phyloP scores from a whole-genome alignment of 2,113 vertebrate species.

The Felis chaus region DNA sequence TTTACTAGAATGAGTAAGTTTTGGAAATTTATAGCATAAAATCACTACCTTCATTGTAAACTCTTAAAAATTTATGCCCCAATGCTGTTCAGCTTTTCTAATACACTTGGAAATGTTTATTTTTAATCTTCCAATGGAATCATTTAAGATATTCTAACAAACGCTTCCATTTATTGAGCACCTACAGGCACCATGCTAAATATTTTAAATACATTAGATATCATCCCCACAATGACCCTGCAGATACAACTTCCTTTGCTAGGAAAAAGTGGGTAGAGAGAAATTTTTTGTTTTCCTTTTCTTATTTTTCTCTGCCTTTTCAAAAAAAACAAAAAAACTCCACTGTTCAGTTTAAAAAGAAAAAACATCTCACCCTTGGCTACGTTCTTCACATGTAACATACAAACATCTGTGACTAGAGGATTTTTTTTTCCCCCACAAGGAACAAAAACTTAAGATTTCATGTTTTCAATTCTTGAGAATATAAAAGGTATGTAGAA shows the following conservation, averaged over 20 bases:
- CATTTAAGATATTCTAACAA: conserved; percentile 41
- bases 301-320: background rate
- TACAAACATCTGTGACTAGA: background rate
- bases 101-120: conserved; percentile 8
- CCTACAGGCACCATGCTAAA: background rate
- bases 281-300: background rate
- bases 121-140: conserved; percentile 34
- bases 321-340: background rate
- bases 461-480: conserved; percentile 16
- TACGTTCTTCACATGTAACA: background rate
- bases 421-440: background rate
- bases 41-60: conserved; percentile 12
- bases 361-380: background rate
- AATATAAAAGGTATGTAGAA: conserved; percentile 24
- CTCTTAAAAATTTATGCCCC: background rate
- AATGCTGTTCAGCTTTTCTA: conserved; percentile 14
- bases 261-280: background rate
- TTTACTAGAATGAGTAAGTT: conserved; percentile 46
- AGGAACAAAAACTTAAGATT: conserved; percentile 31
- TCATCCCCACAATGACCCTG: background rate
- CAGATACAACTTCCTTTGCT: background rate
- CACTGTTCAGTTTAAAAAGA: background rate
- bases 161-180: background rate
- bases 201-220: background rate
- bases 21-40: conserved; percentile 52